A percentile compares a stretch with the other conserved stretches of the same genome.
These are phyloP conservation scores for Hypsibius dujardini DNA, from an alignment of 1,140 invertebrate genomes.

Conservation along the genomic window DNA sequence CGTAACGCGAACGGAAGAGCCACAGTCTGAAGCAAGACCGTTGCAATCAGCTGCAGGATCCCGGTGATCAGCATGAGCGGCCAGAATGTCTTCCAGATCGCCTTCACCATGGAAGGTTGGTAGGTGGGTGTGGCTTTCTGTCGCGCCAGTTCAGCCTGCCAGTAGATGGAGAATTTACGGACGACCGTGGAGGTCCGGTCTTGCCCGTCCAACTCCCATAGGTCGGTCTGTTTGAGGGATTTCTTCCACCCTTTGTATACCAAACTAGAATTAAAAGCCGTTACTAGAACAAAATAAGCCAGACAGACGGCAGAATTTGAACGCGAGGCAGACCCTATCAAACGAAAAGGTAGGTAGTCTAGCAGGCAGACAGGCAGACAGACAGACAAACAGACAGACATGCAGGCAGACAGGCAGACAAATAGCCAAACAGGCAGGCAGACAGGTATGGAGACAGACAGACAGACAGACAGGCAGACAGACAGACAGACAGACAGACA, in stretches of 20 bases:
- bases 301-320: background rate
- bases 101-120: slow-evolving; percentile 13
- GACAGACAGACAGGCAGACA: no score
- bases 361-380: no score
- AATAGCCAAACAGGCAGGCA: no score
- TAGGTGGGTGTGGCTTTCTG: background rate
- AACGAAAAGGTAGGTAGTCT: no score
- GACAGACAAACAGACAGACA: background rate
- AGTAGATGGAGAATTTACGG: background rate
- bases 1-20: background rate
- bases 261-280: background rate
- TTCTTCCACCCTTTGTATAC: slow-evolving; percentile 9
- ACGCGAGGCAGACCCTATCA: no score
- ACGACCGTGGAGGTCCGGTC: background rate
- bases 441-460: no score
- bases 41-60: background rate
- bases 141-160: background rate
- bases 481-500: no score
- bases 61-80: background rate
- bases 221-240: background rate
- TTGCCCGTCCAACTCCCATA: background rate
- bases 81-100: background rate
- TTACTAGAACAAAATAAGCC: background rate
- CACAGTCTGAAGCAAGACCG: background rate
- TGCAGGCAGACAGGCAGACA: background rate